Base-by-base conservation (phyloP, 2,113 vertebrate species). In the Heterochromis multidens region DNA sequence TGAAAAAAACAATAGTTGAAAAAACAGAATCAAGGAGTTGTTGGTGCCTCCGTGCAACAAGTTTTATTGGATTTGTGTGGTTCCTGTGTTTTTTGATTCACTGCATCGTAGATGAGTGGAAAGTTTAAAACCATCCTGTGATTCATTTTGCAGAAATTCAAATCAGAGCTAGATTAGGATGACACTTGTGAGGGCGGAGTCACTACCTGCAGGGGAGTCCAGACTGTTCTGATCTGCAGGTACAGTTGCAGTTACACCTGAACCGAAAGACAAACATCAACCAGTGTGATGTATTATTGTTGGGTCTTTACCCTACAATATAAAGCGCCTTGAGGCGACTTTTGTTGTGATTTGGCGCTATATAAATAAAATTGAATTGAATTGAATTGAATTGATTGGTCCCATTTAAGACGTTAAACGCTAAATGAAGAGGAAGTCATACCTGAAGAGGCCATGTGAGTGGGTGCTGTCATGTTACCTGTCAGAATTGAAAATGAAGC, bases 191-290 rank as follows among this genome's bases (percentile, higher is more conserved):
- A 37, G 60, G 62, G 60, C 1, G 11, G 56, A 3, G 21, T 33
- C 63, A 35, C 17, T 93, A 94, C 93, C 93, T 93, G 91, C 85
- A 90, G 78, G 84, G 82, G 83, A 76, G 63, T 91, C 90, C 87
- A 87, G 81, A 83, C 83, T 81, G 52, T 29, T 74, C 14, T 70
- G 86, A 11, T 79, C 59, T 59, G 43, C 52, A 56, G 54, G 70
- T 3, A 52, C 63, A 27, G 23, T 85, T n/a, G 29, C 77, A 83
- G 92, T 87, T 21, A 82, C 94, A 92, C 52, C 91, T 46, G 82
- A 60, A 59, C 80, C 83, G 86, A 78, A 81, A 82, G 25, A 59
- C 1, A 35, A 17, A 43, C 19, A 72, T 3, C 49, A 54, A 65
- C 6, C 1, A 52, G 17, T 0, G 4, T 3, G 67, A 52, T 52